These are phyloP conservation scores for Pantala flavescens DNA, from an alignment of 1,140 invertebrate genomes.

Conservation along the genomic window DNA sequence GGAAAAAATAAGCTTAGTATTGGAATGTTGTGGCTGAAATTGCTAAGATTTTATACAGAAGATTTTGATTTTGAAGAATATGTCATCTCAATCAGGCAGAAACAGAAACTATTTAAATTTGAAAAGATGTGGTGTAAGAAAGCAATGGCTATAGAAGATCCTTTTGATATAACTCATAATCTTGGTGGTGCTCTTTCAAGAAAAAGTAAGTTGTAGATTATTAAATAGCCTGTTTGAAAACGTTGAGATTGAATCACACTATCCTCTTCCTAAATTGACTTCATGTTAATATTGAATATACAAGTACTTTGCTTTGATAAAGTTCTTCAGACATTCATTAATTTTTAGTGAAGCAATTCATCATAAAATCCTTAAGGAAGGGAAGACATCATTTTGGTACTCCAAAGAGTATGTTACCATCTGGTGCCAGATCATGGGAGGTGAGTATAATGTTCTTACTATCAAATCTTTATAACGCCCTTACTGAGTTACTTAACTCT, in stretches of 20 bases:
- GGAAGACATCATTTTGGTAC: slow-evolving; percentile 29
- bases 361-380: slow-evolving; percentile 40
- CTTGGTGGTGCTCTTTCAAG: slow-evolving; percentile 44
- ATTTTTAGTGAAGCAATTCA: slow-evolving; percentile 45
- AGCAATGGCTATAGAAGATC: slow-evolving; percentile 51
- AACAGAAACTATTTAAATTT: slow-evolving; percentile 37
- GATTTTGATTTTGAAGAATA: slow-evolving; percentile 42
- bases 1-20: slow-evolving; percentile 32
- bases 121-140: slow-evolving; percentile 48
- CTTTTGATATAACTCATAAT: slow-evolving; percentile 50
- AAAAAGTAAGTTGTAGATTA: slow-evolving; percentile 39
- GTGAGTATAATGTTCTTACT: no score
- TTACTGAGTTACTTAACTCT: no score
- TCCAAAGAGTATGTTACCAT: neutral
- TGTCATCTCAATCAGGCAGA: slow-evolving; percentile 45
- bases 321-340: slow-evolving; percentile 17
- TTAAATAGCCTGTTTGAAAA: no score
- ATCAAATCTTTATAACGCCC: no score
- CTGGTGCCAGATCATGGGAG: neutral
- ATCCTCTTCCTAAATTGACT: no score
- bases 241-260: no score
- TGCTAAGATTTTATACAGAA: slow-evolving; percentile 47
- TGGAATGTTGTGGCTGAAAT: slow-evolving; percentile 36
- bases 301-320: slow-evolving; percentile 13
- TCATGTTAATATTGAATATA: no score